phyloP scores from a whole-genome alignment of 2,113 vertebrate genomes.

The Microtus ochrogaster region DNA sequence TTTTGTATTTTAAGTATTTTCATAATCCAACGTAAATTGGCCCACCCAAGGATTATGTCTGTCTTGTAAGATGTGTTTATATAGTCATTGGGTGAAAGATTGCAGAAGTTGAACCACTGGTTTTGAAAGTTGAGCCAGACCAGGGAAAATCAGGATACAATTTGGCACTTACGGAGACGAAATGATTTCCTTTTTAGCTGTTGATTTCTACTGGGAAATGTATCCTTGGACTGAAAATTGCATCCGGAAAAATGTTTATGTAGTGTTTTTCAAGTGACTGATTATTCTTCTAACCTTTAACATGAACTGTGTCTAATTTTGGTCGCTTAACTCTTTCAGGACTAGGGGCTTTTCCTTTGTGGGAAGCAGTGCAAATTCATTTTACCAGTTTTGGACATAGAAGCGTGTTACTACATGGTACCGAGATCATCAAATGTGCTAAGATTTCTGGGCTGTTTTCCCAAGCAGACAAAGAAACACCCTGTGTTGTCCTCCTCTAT shows the following conservation, averaged over 20 bases:
- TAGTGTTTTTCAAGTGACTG: slow-evolving; percentile 97
- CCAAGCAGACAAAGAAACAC: not conserved
- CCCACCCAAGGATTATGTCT: slow-evolving; percentile 93
- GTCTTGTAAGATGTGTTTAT: slow-evolving; percentile 93
- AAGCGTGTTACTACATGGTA: slow-evolving; percentile 48
- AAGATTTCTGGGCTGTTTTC: slow-evolving; percentile 65
- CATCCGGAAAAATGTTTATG: slow-evolving; percentile 99
- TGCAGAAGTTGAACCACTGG: slow-evolving; percentile 95
- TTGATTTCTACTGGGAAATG: slow-evolving; percentile 99
- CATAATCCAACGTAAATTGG: slow-evolving; percentile 93
- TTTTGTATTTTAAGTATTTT: slow-evolving; percentile 93
- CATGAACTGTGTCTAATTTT: slow-evolving; percentile 91
- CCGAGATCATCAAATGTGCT: not conserved
- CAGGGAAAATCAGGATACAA: slow-evolving; percentile 99
- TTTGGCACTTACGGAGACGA: slow-evolving; percentile 99
- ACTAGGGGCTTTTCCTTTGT: slow-evolving; percentile 76
- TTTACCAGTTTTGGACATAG: not conserved
- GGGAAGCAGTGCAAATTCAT: slow-evolving; percentile 61
- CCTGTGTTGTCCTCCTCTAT: not conserved
- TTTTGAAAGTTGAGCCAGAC: slow-evolving; percentile 96
- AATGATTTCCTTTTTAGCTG: slow-evolving; percentile 99
- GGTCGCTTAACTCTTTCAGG: slow-evolving; percentile 91
- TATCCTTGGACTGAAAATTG: slow-evolving; percentile 99
- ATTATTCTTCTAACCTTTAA: slow-evolving; percentile 99
- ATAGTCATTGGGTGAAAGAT: slow-evolving; percentile 93